These are phyloP conservation scores for Dasypolia templi DNA, from an alignment of 2,888 invertebrate genomes.

Conservation along the genomic window DNA sequence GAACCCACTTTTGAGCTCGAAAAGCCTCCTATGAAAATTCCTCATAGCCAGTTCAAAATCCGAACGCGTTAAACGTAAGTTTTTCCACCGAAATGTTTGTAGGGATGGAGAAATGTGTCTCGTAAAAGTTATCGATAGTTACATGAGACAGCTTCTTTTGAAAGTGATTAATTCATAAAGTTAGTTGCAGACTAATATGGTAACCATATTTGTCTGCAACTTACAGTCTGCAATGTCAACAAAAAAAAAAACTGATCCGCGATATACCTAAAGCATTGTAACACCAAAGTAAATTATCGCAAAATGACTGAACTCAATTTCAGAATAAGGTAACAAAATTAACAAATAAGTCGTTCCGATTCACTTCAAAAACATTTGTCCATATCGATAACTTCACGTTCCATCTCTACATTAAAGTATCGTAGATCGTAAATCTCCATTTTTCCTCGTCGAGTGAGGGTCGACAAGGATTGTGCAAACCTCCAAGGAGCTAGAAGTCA, in stretches of 20 bases:
- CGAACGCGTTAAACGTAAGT: slow-evolving; percentile 70
- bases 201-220: neutral
- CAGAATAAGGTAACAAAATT: too few species aligned
- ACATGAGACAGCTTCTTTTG: neutral
- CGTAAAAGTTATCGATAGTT: slow-evolving; percentile 32
- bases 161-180: neutral
- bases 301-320: too few species aligned
- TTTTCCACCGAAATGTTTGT: slow-evolving; percentile 62
- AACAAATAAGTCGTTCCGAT: too few species aligned
- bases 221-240: too few species aligned
- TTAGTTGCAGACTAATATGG: too few species aligned
- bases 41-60: slow-evolving; percentile 64
- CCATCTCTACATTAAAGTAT: slow-evolving; percentile 62
- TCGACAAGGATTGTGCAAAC: slow-evolving; percentile 77
- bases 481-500: slow-evolving; percentile 73
- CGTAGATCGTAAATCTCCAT: slow-evolving; percentile 83
- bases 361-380: too few species aligned
- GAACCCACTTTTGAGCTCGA: slow-evolving; percentile 54
- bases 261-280: too few species aligned
- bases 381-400: neutral
- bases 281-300: too few species aligned
- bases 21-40: slow-evolving; percentile 68
- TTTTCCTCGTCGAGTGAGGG: slow-evolving; percentile 75
- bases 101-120: slow-evolving; percentile 25
- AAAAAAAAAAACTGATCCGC: too few species aligned